phyloP scores from a whole-genome alignment of 2,888 invertebrate species.

The Quadriops clusia region DNA sequence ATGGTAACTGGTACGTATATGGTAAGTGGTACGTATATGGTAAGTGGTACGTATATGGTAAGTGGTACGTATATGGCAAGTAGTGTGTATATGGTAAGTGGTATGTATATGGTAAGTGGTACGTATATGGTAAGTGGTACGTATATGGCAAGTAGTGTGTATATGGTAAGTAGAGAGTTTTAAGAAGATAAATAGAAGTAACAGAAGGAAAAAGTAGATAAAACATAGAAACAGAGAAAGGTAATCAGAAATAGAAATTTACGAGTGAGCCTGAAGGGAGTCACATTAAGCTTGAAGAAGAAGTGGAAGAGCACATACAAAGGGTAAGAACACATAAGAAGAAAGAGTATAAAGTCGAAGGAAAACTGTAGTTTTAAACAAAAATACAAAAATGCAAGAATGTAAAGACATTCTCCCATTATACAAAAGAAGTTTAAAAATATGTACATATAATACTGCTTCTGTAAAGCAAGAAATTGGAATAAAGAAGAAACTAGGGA shows the following conservation, averaged over 20 bases:
- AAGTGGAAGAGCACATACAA: too few relatives aligned
- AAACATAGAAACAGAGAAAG: constrained; percentile 7
- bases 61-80: too few relatives aligned
- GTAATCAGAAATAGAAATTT: constrained; percentile 10
- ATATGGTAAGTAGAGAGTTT: constrained; percentile 8
- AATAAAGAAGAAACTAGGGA: constrained; percentile 7
- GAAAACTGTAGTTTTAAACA: not conserved
- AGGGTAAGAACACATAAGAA: constrained; percentile 3
- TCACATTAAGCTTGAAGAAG: too few relatives aligned
- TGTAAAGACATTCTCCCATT: too few relatives aligned
- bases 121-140: not conserved
- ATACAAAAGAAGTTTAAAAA: too few relatives aligned
- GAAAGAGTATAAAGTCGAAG: constrained; percentile 4
- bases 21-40: too few relatives aligned
- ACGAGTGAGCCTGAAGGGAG: too few relatives aligned
- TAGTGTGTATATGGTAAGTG: too few relatives aligned
- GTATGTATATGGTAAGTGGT: not conserved
- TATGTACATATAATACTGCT: too few relatives aligned
- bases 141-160: not conserved
- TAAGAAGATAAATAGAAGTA: constrained; percentile 9
- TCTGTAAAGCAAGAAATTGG: constrained; percentile 2
- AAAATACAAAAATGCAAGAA: too few relatives aligned
- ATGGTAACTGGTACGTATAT: too few relatives aligned
- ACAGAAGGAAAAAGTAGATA: constrained; percentile 3
- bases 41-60: too few relatives aligned